Conservation (phyloP, 2,888 invertebrate genomes). For the Protonemura montana region DNA sequence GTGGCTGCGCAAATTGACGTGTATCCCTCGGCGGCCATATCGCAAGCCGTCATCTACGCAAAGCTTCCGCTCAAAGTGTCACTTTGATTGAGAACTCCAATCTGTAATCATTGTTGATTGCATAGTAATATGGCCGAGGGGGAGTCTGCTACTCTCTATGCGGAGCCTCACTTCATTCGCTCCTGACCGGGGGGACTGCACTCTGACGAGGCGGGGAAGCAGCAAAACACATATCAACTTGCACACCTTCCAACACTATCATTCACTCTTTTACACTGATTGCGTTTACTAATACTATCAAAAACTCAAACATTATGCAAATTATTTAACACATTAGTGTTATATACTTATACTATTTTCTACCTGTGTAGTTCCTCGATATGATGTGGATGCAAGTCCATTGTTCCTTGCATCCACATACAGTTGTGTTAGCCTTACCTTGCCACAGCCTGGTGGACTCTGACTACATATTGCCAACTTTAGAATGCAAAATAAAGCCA, state of each 20-base stretch:
- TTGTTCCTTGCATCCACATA: too few relatives aligned
- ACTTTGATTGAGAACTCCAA: slow-evolving; percentile 26
- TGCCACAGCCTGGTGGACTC: too few relatives aligned
- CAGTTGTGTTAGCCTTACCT: too few relatives aligned
- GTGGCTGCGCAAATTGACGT: neutral
- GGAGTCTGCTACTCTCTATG: slow-evolving; percentile 19
- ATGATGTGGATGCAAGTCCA: too few relatives aligned
- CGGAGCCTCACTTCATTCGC: neutral
- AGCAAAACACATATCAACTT: neutral
- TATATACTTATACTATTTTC: too few relatives aligned
- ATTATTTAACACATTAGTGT: neutral
- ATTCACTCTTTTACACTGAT: neutral
- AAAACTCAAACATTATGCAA: neutral
- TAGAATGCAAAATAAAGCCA: too few relatives aligned
- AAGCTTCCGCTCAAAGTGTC: slow-evolving; percentile 36
- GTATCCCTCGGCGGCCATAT: neutral
- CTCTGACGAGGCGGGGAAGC: neutral
- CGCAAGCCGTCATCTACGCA: neutral
- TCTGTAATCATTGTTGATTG: slow-evolving; percentile 38
- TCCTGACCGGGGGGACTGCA: neutral
- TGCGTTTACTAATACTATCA: neutral
- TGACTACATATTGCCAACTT: too few relatives aligned
- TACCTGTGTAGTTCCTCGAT: too few relatives aligned
- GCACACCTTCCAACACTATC: slow-evolving; percentile 17
- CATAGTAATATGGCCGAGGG: slow-evolving; percentile 30